These are phyloP conservation scores for Charaxes varanes DNA, from an alignment of 1,140 invertebrate genomes.

Conservation along the genomic window DNA sequence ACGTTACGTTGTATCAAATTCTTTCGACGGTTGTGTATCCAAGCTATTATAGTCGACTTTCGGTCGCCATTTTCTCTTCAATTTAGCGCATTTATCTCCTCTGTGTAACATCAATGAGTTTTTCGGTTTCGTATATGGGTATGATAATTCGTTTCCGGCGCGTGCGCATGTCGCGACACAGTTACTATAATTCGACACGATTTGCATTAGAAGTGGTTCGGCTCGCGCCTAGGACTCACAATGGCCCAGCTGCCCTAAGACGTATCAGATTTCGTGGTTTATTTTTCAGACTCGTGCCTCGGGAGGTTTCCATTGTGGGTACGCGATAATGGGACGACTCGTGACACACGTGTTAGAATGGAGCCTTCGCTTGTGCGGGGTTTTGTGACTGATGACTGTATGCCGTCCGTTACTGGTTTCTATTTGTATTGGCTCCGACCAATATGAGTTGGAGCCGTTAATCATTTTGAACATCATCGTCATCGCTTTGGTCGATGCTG, in stretches of 20 bases:
- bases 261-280: conserved; percentile 68
- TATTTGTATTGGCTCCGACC: no score
- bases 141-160: conserved; percentile 73
- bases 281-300: conserved; percentile 65
- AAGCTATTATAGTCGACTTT: conserved; percentile 29
- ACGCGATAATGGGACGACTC: conserved; percentile 47
- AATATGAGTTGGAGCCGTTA: no score
- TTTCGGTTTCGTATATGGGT: conserved; percentile 68
- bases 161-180: conserved; percentile 65
- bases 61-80: conserved; percentile 46
- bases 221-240: conserved; percentile 55
- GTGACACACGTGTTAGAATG: conserved; percentile 50
- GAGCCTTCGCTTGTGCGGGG: conserved; percentile 18
- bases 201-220: conserved; percentile 73
- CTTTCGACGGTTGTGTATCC: conserved; percentile 15
- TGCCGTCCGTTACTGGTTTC: conserved; percentile 4
- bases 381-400: conserved; percentile 9
- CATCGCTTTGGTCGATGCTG: no score
- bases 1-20: conserved; percentile 12
- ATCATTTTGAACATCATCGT: no score
- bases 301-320: conserved; percentile 43
- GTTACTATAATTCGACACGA: conserved; percentile 71
- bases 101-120: conserved; percentile 62
- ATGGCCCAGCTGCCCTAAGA: conserved; percentile 34
- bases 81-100: conserved; percentile 59